phyloP scores from a whole-genome alignment of 2,888 invertebrate species.

The Steinernema carpocapsae region DNA sequence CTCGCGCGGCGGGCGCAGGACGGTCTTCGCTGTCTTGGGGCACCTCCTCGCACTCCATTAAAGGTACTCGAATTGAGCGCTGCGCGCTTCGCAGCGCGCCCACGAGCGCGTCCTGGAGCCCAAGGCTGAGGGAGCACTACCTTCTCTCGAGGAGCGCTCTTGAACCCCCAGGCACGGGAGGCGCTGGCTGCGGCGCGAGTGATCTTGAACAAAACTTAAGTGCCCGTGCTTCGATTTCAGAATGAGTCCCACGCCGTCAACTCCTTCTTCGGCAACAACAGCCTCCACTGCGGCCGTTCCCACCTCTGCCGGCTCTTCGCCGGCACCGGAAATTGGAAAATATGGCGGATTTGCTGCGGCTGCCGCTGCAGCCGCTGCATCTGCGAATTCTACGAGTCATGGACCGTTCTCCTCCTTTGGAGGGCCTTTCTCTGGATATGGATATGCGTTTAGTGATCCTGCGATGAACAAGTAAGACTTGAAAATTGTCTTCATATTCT shows the following conservation, averaged over 20 bases:
- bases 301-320: constrained; percentile 12
- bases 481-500: background rate
- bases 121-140: no score
- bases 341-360: background rate
- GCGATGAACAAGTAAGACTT: background rate
- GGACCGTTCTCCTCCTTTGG: constrained; percentile 9
- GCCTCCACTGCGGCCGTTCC: background rate
- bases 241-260: constrained; percentile 13
- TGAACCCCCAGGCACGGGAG: constrained; percentile 11
- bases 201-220: constrained; percentile 12
- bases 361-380: no score
- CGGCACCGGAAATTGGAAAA: background rate
- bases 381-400: no score
- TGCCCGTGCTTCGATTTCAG: constrained; percentile 11
- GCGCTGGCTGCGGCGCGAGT: no score
- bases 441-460: background rate
- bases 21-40: constrained; percentile 13
- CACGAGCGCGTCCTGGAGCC: no score
- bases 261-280: background rate
- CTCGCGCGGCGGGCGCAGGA: background rate
- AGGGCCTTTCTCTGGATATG: background rate
- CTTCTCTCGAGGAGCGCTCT: no score
- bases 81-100: constrained; percentile 10
- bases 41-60: constrained; percentile 19
- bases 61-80: constrained; percentile 14